phyloP scores from a whole-genome alignment of 2,888 invertebrate species.

The Trachelus stipa region DNA sequence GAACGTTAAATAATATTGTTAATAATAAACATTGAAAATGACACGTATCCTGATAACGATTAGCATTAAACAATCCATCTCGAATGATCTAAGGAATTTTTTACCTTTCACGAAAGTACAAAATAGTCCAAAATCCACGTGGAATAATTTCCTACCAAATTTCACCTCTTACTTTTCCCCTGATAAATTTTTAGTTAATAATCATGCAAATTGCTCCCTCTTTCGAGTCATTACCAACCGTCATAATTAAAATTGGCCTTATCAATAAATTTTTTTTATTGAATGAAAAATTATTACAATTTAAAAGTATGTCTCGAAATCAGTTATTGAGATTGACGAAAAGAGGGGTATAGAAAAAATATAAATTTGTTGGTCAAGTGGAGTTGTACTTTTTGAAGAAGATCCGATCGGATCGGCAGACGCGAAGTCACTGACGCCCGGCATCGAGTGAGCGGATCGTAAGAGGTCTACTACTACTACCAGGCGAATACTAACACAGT shows the following conservation, averaged over 20 bases:
- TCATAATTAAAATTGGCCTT: background rate
- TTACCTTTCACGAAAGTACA: background rate
- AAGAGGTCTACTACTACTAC: conserved; percentile 47
- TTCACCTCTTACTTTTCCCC: background rate
- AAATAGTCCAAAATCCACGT: background rate
- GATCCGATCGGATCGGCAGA: conserved; percentile 63
- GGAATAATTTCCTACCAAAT: background rate
- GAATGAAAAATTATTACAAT: background rate
- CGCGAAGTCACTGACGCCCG: conserved; percentile 65
- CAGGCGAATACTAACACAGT: background rate
- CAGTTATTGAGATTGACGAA: background rate
- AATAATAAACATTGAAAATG: background rate
- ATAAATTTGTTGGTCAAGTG: background rate
- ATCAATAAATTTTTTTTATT: background rate
- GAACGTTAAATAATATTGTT: background rate
- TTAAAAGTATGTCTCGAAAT: background rate
- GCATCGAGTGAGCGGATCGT: conserved; percentile 58
- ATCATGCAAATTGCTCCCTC: background rate
- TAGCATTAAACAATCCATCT: background rate
- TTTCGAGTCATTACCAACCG: background rate
- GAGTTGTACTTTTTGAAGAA: conserved; percentile 36
- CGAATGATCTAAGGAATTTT: background rate
- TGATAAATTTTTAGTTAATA: background rate
- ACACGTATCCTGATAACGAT: no score
- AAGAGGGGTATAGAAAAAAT: background rate